Percentiles rank a stretch among this genome's conserved stretches.
Evolutionary conservation across 2,113 vertebrate genomes (phyloP).

Genomic region (Epinephelus lanceolatus): DNA sequence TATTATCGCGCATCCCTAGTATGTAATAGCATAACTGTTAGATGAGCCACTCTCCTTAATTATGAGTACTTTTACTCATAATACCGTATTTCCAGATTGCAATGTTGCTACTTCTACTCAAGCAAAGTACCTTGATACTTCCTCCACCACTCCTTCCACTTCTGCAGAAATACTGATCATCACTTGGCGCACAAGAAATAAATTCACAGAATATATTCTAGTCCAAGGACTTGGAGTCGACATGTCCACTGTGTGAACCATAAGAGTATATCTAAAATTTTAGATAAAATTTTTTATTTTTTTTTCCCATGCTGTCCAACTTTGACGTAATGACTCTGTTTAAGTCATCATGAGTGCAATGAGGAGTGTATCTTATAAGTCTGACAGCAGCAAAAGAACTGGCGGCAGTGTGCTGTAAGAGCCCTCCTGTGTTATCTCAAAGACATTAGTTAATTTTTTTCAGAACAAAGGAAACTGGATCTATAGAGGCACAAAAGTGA

Average conservation of each 20-base stretch:
- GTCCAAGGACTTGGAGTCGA: neutral
- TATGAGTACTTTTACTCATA: no score
- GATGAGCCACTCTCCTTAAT: no score
- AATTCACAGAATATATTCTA: neutral
- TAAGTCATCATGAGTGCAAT: no score
- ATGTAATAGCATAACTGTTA: no score
- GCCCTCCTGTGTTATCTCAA: neutral
- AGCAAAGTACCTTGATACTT: no score
- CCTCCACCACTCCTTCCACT: no score
- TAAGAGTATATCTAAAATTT: neutral
- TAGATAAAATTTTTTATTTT: no score
- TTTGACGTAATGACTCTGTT: no score
- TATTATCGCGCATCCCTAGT: no score
- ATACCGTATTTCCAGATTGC: no score
- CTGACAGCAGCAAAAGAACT: neutral
- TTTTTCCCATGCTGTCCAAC: neutral
- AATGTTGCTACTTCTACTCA: no score
- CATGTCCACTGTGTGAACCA: neutral
- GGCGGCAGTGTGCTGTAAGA: neutral
- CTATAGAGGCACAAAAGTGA: neutral
- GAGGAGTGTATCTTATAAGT: neutral
- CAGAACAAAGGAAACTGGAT: neutral
- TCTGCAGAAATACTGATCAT: no score
- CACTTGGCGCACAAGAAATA: neutral
- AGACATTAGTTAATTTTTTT: neutral